These are phyloP conservation scores for Atta texana DNA, from an alignment of 1,140 invertebrate genomes.

Conservation along the genomic window DNA sequence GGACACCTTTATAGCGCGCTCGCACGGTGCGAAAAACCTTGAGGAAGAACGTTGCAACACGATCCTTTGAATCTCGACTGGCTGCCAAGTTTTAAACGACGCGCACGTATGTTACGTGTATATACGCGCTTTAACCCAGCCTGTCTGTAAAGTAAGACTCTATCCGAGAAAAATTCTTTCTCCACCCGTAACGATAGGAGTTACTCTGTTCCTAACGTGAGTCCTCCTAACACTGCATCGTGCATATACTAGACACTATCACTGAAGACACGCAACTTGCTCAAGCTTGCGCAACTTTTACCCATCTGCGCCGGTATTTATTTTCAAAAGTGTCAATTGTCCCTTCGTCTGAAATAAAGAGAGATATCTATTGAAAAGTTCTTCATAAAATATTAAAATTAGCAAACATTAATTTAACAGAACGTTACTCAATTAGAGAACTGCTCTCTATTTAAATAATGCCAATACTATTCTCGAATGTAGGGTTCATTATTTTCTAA, in stretches of 20 bases:
- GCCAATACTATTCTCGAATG: neutral
- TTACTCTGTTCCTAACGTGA: slow-evolving; percentile 31
- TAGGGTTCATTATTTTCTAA: neutral
- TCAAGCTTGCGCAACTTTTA: slow-evolving; percentile 26
- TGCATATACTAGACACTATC: slow-evolving; percentile 29
- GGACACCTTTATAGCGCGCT: slow-evolving; percentile 81
- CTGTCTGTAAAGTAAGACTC: slow-evolving; percentile 20
- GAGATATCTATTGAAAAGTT: neutral
- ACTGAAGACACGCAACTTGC: slow-evolving; percentile 23
- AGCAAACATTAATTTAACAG: neutral
- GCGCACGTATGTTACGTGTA: slow-evolving; percentile 52
- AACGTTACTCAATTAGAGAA: neutral
- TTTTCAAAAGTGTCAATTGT: slow-evolving; percentile 10
- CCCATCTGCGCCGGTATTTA: neutral
- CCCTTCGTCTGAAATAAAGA: neutral
- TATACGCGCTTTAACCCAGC: slow-evolving; percentile 5
- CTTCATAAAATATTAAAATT: neutral
- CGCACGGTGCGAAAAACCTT: slow-evolving; percentile 81
- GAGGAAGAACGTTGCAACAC: slow-evolving; percentile 86
- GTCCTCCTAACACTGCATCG: slow-evolving; percentile 37
- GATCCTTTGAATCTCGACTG: slow-evolving; percentile 85
- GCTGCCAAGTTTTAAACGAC: slow-evolving; percentile 82
- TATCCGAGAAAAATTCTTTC: slow-evolving; percentile 50
- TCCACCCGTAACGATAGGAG: slow-evolving; percentile 43
- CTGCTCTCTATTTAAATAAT: neutral